These are phyloP conservation scores for Pristionchus mayeri DNA, from an alignment of 2,888 invertebrate species.

Conservation along the genomic window DNA sequence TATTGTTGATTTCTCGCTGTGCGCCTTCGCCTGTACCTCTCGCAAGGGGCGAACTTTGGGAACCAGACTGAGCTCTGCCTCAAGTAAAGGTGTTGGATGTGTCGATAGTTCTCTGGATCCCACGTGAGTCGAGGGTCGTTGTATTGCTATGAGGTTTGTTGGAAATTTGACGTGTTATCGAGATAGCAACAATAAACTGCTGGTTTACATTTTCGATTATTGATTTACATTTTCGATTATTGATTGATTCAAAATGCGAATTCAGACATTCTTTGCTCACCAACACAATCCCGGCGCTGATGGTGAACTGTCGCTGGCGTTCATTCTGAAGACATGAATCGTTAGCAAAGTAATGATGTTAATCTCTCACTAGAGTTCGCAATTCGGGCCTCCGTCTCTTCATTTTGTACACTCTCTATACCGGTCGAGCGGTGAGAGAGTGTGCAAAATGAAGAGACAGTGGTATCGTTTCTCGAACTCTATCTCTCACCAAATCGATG, in stretches of 20 bases:
- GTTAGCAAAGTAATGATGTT: not conserved
- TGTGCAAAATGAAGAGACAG: no score
- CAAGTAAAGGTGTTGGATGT: not conserved
- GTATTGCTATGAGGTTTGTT: not conserved
- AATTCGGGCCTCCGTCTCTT: no score
- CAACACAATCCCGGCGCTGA: not conserved
- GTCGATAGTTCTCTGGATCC: not conserved
- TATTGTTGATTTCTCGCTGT: no score
- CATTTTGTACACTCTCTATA: no score
- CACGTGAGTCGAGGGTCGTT: not conserved
- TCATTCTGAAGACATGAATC: not conserved
- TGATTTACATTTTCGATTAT: no score
- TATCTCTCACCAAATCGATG: not conserved
- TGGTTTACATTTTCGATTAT: no score
- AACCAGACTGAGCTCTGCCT: not conserved
- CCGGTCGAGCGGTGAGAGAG: no score
- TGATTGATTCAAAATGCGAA: no score
- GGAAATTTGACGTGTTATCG: not conserved
- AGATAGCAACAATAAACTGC: no score
- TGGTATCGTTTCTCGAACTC: no score
- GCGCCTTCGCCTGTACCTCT: not conserved
- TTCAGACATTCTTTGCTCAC: no score
- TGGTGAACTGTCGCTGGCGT: not conserved
- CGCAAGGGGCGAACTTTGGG: constrained; percentile 7
- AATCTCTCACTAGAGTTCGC: not conserved